Percentiles rank a stretch among this genome's conserved stretches.
phyloP scores from a whole-genome alignment of 2,888 invertebrate genomes.

The Iphiclides podalirius region DNA sequence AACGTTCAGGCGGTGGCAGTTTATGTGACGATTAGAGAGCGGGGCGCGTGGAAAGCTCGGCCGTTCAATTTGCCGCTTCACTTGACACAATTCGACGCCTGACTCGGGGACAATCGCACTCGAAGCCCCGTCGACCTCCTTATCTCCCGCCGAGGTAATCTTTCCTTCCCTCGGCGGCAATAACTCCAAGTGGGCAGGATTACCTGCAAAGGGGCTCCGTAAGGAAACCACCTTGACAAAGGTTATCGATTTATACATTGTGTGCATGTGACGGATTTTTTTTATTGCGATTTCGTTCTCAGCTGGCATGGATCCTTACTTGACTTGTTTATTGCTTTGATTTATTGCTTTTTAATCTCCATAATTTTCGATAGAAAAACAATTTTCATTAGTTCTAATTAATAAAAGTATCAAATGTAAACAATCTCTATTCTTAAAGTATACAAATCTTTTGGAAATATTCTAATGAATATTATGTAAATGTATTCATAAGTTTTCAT shows the following conservation, averaged over 20 bases:
- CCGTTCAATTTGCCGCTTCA: conserved; percentile 80
- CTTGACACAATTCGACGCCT: conserved; percentile 81
- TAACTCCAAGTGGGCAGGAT: conserved; percentile 80
- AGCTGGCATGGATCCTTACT: no score
- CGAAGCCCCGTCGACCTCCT: conserved; percentile 78
- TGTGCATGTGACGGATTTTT: conserved; percentile 58
- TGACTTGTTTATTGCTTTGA: background rate
- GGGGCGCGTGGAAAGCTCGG: conserved; percentile 73
- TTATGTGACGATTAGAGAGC: conserved; percentile 78
- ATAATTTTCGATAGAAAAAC: no score
- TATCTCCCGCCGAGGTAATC: conserved; percentile 80
- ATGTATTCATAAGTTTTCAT: no score
- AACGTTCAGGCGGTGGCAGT: conserved; percentile 68
- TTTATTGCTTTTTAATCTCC: no score
- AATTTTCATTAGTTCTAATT: no score
- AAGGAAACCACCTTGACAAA: conserved; percentile 73
- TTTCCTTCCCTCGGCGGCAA: conserved; percentile 79
- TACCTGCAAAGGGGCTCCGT: conserved; percentile 76
- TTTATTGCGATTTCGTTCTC: conserved; percentile 50
- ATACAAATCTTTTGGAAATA: no score
- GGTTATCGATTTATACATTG: conserved; percentile 76
- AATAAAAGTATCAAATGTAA: no score
- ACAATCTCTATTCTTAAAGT: no score
- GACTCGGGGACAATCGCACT: conserved; percentile 80
- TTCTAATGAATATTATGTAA: no score